Base-by-base conservation (phyloP, 2,888 invertebrate species). In the Ochropleura leucogaster region DNA sequence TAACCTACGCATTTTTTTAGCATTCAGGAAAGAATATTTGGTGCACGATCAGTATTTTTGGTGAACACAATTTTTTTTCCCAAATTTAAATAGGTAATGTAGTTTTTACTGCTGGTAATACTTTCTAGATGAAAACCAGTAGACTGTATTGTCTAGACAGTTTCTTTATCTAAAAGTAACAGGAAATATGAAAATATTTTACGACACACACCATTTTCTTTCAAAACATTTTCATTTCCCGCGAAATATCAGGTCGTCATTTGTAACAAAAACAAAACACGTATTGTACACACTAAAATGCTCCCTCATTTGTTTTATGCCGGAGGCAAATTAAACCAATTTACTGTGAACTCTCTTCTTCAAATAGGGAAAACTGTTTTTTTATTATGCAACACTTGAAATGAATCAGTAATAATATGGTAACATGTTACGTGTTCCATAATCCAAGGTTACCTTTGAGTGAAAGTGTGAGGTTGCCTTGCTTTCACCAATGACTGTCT, bases 381-480 rank as follows among this genome's bases (percentile, higher is more conserved):
- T 80, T 70, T 57, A 74, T 86, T 82, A 87, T 68, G 79, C 79
- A 87, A 87, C 68, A 74, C 68, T 69, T 65, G 79, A 82, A 86
- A 77, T 77, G 86, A 81, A 86, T 85, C 83, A 82, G 85, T 80
- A 87, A 84, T 77, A 83, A 89, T 88, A 90, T 90, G 89, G 89
- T 91, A 91, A 90, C 89, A 90, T 80, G 88, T 93, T 92, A 93
- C 93, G 93, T 92, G 87, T 85, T 68, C 79, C 90, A 92, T 93
- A 93, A 94, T 89, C 92, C 94, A 94, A 94, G 94, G 94, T 93
- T 93, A 90, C 87, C 82, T 82, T 78, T 62, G 65, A 93, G 94
- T 93, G 94, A 94, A 94, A 94, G 94, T 94, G 91, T 87, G 88
- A 88, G 89, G 89, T 90, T 87, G 89, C 92, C 92, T 93, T 93